phyloP scores from a whole-genome alignment of 2,888 invertebrate genomes.

The Polyommatus icarus region DNA sequence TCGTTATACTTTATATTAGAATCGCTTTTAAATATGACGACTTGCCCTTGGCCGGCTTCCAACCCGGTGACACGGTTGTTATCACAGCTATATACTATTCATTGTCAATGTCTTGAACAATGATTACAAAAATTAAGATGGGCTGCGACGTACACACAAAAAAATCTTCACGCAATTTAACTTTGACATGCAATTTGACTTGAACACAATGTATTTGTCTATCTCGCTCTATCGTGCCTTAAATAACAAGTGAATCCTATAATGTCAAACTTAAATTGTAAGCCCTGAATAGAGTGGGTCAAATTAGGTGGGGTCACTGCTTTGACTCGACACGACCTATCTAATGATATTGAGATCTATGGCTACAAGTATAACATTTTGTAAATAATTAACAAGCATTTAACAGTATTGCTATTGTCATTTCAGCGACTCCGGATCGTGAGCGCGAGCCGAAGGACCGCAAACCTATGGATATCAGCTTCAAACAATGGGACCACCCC shows the following conservation, averaged over 20 bases:
- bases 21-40: background rate
- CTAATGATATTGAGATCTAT: too few relatives aligned
- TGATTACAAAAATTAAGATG: background rate
- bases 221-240: too few relatives aligned
- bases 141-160: background rate
- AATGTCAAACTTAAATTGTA: too few relatives aligned
- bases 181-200: too few relatives aligned
- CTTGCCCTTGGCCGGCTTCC: background rate
- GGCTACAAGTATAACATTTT: too few relatives aligned
- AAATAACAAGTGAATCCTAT: too few relatives aligned
- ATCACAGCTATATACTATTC: background rate
- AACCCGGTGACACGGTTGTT: constrained; percentile 8
- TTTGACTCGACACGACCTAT: too few relatives aligned
- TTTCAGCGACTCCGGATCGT: constrained; percentile 81
- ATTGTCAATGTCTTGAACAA: background rate
- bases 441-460: constrained; percentile 41
- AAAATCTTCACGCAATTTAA: too few relatives aligned
- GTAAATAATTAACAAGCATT: too few relatives aligned
- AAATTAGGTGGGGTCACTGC: too few relatives aligned
- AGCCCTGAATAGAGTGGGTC: too few relatives aligned
- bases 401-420: background rate
- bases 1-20: background rate
- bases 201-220: too few relatives aligned
- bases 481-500: constrained; percentile 88
- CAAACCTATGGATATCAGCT: constrained; percentile 79